Conservation (phyloP, 2,888 invertebrate genomes). For the Invenusta paracnida region DNA sequence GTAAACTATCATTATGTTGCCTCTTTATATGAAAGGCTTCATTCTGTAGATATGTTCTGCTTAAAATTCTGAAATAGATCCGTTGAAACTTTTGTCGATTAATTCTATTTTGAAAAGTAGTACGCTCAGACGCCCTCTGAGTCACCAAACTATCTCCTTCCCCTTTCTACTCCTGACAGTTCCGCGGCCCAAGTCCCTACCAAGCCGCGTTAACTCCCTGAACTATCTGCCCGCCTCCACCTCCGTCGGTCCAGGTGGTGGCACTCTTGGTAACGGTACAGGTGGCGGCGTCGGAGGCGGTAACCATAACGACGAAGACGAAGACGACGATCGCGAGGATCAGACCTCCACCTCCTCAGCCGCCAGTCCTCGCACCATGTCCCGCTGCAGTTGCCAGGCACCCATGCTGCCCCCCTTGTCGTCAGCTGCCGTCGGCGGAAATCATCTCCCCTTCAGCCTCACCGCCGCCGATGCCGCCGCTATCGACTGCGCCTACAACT, state of each 20-base stretch:
- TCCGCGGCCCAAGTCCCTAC: neutral
- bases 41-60: no score
- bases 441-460: neutral
- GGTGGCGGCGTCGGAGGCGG: neutral
- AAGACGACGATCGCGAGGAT: neutral
- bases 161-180: no score
- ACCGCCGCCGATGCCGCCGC: no score
- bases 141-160: no score
- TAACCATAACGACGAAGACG: neutral
- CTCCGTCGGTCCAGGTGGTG: neutral
- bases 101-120: no score
- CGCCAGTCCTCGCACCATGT: conserved; percentile 2
- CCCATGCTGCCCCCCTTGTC: neutral
- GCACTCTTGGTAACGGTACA: neutral
- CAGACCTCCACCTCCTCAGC: neutral
- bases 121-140: no score
- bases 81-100: no score
- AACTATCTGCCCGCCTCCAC: neutral
- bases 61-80: no score
- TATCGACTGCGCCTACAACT: conserved; percentile 5
- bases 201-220: neutral
- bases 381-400: conserved; percentile 15
- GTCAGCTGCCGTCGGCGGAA: neutral
- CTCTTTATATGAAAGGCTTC: no score
- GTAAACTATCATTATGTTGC: no score